phyloP scores from a whole-genome alignment of 1,140 invertebrate genomes.

The Drosophila varians region DNA sequence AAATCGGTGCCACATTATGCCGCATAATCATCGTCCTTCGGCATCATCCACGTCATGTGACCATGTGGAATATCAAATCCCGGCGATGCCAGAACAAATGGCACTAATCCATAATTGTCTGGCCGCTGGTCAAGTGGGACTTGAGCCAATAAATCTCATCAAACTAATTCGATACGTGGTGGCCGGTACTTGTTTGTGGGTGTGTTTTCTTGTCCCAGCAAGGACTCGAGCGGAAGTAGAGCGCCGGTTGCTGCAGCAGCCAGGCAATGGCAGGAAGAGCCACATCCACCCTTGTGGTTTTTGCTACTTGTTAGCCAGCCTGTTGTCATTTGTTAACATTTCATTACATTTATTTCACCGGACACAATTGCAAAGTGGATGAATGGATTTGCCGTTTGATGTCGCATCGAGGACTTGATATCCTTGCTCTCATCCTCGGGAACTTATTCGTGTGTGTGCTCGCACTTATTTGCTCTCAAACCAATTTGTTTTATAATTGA shows the following conservation, averaged over 20 bases:
- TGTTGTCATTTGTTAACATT: slow-evolving; percentile 83
- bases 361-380: slow-evolving; percentile 80
- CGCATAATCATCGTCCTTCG: slow-evolving; percentile 50
- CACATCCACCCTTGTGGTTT: slow-evolving; percentile 71
- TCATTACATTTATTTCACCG: slow-evolving; percentile 82
- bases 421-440: slow-evolving; percentile 1
- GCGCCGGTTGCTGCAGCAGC: slow-evolving; percentile 17
- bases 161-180: slow-evolving; percentile 76
- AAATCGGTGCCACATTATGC: slow-evolving; percentile 72
- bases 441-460: slow-evolving; percentile 22
- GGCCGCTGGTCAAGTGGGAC: slow-evolving; percentile 75
- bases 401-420: slow-evolving; percentile 46
- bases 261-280: slow-evolving; percentile 6
- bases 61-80: slow-evolving; percentile 57
- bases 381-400: slow-evolving; percentile 79
- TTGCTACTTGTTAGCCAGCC: slow-evolving; percentile 75
- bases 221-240: slow-evolving; percentile 12
- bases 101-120: slow-evolving; percentile 83
- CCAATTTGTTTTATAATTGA: slow-evolving; percentile 83
- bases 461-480: slow-evolving; percentile 76
- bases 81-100: slow-evolving; percentile 66
- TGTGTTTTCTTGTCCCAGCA: not conserved
- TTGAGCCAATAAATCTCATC: slow-evolving; percentile 83
- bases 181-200: not conserved
- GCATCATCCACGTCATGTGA: slow-evolving; percentile 33